Conservation (phyloP, 2,113 vertebrate species). For the Penelope pileata region DNA sequence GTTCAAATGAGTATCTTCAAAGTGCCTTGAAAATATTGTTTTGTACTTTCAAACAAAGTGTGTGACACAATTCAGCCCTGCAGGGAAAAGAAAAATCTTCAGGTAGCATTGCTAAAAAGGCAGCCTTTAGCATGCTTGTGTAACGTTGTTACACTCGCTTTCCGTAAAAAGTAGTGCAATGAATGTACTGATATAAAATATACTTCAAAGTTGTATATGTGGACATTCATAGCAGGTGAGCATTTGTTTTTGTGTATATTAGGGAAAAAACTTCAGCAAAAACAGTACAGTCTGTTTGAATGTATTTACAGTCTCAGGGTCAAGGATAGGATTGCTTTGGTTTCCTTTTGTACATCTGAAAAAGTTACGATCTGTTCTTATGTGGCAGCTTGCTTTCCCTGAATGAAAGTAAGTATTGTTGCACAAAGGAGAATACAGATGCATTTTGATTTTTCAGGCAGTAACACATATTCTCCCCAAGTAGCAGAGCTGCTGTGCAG, state of each 20-base stretch:
- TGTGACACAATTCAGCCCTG: neutral
- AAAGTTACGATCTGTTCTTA: neutral
- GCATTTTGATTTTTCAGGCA: constrained; percentile 24
- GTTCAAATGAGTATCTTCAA: neutral
- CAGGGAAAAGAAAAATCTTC: neutral
- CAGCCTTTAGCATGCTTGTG: neutral
- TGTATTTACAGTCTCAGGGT: neutral
- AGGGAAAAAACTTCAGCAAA: neutral
- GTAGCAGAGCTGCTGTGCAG: neutral
- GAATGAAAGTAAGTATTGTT: neutral
- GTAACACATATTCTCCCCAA: neutral
- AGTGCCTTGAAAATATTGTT: neutral
- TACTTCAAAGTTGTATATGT: neutral
- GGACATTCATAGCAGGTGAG: neutral
- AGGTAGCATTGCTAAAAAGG: neutral
- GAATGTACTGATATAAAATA: neutral
- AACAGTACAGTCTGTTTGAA: neutral
- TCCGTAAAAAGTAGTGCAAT: neutral
- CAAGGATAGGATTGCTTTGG: neutral
- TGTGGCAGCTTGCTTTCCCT: neutral
- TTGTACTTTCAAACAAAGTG: neutral
- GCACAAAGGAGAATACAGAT: neutral
- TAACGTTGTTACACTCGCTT: neutral
- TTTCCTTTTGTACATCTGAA: neutral
- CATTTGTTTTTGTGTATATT: neutral